Percentiles rank a stretch among this genome's conserved stretches.
Conservation (phyloP, 2,797 vertebrate genomes). For the Chelon labrosus region DNA sequence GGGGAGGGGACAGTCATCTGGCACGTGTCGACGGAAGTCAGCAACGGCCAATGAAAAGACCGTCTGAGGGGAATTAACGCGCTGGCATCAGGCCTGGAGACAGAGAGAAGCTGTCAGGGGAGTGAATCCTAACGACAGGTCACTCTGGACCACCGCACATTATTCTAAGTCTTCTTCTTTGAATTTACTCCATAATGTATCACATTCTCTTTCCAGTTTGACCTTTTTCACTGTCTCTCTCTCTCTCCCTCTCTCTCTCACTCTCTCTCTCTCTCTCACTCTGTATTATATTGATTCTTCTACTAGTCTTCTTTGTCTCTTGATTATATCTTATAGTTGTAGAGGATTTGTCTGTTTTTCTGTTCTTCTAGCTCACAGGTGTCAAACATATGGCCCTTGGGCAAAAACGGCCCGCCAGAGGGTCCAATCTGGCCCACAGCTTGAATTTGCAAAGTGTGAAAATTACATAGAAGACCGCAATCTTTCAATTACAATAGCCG, state of each 20-base stretch:
- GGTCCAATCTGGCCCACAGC: no score
- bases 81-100: constrained; percentile 69
- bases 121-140: constrained; percentile 88
- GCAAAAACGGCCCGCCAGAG: no score
- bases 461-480: no score
- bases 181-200: constrained; percentile 37
- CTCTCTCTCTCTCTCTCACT: not conserved
- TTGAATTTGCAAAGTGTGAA: no score
- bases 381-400: no score
- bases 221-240: not conserved
- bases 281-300: not conserved
- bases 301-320: not conserved
- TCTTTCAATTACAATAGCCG: no score
- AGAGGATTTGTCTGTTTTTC: no score
- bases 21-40: constrained; percentile 46
- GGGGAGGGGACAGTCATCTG: constrained; percentile 53
- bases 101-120: constrained; percentile 84
- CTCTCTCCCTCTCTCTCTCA: not conserved
- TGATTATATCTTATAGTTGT: not conserved
- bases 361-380: no score
- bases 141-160: constrained; percentile 83
- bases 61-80: constrained; percentile 76
- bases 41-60: constrained; percentile 76
- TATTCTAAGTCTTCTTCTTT: constrained; percentile 88
- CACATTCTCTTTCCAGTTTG: not conserved